Base-by-base conservation (phyloP, 2,888 invertebrate species). In the Drosophila birchii region DNA sequence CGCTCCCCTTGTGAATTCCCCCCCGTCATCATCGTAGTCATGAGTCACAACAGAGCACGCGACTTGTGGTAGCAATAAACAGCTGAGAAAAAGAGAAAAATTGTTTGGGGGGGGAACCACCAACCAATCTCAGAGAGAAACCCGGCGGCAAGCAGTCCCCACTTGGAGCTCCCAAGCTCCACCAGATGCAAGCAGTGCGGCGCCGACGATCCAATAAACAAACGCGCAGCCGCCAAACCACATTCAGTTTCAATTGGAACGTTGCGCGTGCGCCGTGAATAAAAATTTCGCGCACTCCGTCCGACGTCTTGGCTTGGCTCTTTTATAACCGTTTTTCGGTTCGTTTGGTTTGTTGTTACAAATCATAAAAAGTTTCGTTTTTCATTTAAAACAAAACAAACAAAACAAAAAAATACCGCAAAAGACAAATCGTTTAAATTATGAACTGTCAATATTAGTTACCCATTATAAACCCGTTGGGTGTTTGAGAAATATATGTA, bases 191-290 rank as follows among this genome's bases (percentile, higher is more conserved):
- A 67, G 67, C 66, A 66, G 67, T 64, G 16, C 38, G 20, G 14
- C 41, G 20, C 36, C 49, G 47, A 20, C 45, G 47, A 73, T 82
- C 67, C 80, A 79, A 88, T 82, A 86, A 84, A 80, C 84, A 86
- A 86, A 77, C 76, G 59, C 74, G 77, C 75, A 32, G 73, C 67
- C 64, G 39, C 71, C 56, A 56, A 67, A 56, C 51, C 56, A 67
- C 74, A 63, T 69, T 86, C 78, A 86, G 88, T 86, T 84, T 88
- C 82, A 75, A 81, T 88, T 86, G 66, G 80, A 84, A 75, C 88
- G 86, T 73, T 76, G 86, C 82, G 84, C 87, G 66, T 85, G 86
- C 84, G 87, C 73, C 67, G 73, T 79, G 73, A 16, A 63, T 34
- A 54, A 41, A 38, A 44, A 56, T 34, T 71, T 68, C 60, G 73